Conservation (phyloP, 2,113 vertebrate species). For the Gavia stellata region DNA sequence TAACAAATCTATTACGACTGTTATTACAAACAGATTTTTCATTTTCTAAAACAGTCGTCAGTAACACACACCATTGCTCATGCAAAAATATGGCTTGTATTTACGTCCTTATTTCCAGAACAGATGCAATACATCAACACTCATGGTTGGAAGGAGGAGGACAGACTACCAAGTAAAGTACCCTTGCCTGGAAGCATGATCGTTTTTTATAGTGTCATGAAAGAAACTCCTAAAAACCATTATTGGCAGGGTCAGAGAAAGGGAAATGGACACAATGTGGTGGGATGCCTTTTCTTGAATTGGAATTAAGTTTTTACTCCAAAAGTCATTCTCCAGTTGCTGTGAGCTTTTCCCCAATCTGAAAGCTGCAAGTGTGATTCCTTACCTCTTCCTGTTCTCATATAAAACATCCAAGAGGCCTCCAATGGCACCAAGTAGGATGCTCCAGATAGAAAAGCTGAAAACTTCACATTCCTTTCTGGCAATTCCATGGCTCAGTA, state of each 20-base stretch:
- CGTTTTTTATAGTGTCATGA: background rate
- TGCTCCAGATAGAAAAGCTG: background rate
- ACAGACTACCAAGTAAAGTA: background rate
- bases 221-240: background rate
- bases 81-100: background rate
- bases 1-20: background rate
- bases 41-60: constrained; percentile 10
- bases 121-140: background rate
- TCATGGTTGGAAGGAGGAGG: background rate
- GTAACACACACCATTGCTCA: background rate
- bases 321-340: background rate
- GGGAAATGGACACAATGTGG: background rate
- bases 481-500: background rate
- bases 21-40: constrained; percentile 46
- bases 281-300: background rate
- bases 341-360: background rate
- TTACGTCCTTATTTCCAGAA: background rate
- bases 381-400: background rate
- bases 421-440: background rate
- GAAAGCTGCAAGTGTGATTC: background rate
- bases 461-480: background rate
- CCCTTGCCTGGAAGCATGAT: background rate
- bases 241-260: background rate
- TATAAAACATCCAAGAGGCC: background rate
- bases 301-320: background rate